These are phyloP conservation scores for Chelonus insularis DNA, from an alignment of 1,140 invertebrate species.

Conservation along the genomic window DNA sequence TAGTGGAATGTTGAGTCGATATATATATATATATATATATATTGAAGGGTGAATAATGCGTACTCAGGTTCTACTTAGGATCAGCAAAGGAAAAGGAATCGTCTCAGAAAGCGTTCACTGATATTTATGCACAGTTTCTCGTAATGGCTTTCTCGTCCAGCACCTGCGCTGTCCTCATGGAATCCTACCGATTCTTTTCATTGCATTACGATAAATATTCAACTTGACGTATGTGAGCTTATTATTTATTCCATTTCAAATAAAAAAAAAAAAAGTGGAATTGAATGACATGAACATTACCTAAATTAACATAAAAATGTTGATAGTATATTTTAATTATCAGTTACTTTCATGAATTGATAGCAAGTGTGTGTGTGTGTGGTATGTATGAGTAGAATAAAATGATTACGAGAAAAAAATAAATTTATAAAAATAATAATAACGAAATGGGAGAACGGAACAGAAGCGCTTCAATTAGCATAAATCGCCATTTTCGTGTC, in stretches of 20 bases:
- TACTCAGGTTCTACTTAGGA: neutral
- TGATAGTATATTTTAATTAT: no score
- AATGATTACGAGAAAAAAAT: neutral
- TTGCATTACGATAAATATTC: conserved; percentile 26
- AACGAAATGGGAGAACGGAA: conserved; percentile 23
- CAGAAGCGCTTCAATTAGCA: conserved; percentile 45
- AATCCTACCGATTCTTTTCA: conserved; percentile 25
- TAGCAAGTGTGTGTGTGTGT: no score
- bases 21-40: neutral
- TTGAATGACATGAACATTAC: neutral
- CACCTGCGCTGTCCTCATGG: conserved; percentile 25
- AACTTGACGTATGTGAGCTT: conserved; percentile 16
- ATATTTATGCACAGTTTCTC: conserved; percentile 29
- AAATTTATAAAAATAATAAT: conserved; percentile 15
- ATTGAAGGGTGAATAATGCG: neutral
- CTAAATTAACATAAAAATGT: neutral
- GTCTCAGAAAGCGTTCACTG: conserved; percentile 10
- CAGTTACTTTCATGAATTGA: no score
- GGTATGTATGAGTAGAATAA: no score
- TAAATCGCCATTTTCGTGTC: conserved; percentile 49
- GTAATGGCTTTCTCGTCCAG: conserved; percentile 30
- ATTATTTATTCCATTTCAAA: conserved; percentile 21
- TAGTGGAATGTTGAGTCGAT: neutral
- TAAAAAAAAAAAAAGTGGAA: neutral
- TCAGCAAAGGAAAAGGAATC: neutral